These are phyloP conservation scores for Drosophila kepulauana DNA, from an alignment of 1,140 invertebrate species.

Conservation along the genomic window DNA sequence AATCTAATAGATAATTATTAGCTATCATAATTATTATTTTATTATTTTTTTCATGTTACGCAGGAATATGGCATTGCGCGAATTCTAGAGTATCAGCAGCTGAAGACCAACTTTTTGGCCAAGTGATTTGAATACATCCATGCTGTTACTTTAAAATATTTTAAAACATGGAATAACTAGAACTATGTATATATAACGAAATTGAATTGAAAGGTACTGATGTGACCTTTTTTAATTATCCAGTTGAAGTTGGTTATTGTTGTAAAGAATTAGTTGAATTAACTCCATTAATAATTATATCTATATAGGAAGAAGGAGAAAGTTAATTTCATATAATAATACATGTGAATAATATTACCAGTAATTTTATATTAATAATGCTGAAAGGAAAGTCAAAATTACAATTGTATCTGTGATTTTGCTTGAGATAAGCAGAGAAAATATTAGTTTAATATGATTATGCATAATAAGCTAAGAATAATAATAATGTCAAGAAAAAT, in stretches of 20 bases:
- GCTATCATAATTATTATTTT: no score
- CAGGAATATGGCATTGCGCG: conserved; percentile 73
- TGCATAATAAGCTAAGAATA: background rate
- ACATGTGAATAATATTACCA: conserved; percentile 17
- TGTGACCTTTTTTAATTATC: conserved; percentile 58
- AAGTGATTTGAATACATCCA: conserved; percentile 37
- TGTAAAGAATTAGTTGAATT: no score
- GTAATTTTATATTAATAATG: conserved; percentile 36
- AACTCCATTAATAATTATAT: no score
- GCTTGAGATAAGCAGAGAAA: conserved; percentile 49
- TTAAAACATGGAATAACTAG: background rate
- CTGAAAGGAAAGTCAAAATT: conserved; percentile 61
- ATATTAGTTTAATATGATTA: conserved; percentile 32
- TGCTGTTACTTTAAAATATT: background rate
- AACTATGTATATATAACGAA: conserved; percentile 53
- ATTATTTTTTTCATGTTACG: background rate
- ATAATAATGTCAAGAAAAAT: no score
- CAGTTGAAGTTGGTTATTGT: background rate
- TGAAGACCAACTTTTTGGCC: conserved; percentile 56
- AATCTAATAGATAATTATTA: no score
- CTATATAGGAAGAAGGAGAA: no score
- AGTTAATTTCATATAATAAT: conserved; percentile 12
- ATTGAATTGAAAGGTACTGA: conserved; percentile 67
- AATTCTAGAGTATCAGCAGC: conserved; percentile 68
- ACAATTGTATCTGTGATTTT: conserved; percentile 71